Conservation (phyloP, 2,888 invertebrate species). For the Alloscopus bannaensis region DNA sequence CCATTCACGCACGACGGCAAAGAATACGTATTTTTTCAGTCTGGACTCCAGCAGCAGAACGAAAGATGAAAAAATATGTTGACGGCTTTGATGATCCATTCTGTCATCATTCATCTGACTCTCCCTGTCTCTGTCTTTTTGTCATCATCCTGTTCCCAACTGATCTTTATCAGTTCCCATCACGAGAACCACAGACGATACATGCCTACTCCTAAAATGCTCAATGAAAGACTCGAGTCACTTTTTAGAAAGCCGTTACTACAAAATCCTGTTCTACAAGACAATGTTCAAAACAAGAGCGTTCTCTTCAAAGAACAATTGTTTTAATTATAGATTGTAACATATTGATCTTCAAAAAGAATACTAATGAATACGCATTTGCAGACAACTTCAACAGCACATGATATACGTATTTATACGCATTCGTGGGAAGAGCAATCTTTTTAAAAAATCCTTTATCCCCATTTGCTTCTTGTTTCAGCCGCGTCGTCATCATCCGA, state of each 20-base stretch:
- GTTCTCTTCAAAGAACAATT: conserved; percentile 31
- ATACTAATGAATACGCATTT: too few relatives aligned
- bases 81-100: conserved; percentile 59
- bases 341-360: too few relatives aligned
- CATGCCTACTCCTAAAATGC: too few relatives aligned
- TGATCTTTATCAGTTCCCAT: conserved; percentile 37
- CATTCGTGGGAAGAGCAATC: not conserved
- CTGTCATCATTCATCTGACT: conserved; percentile 62
- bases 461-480: too few relatives aligned
- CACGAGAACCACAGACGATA: too few relatives aligned
- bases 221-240: not conserved
- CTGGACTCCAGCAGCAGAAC: not conserved
- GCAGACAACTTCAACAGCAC: too few relatives aligned
- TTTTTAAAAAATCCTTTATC: too few relatives aligned
- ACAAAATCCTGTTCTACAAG: too few relatives aligned
- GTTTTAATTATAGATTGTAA: conserved; percentile 37
- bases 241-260: conserved; percentile 21
- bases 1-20: conserved; percentile 43
- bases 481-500: conserved; percentile 36
- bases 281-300: too few relatives aligned
- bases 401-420: conserved; percentile 1
- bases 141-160: conserved; percentile 33
- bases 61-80: conserved; percentile 37
- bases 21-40: not conserved
- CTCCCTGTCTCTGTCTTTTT: conserved; percentile 47